phyloP scores from a whole-genome alignment of 92 coral and sea anemone species.

The Parazoanthus atlanticus region DNA sequence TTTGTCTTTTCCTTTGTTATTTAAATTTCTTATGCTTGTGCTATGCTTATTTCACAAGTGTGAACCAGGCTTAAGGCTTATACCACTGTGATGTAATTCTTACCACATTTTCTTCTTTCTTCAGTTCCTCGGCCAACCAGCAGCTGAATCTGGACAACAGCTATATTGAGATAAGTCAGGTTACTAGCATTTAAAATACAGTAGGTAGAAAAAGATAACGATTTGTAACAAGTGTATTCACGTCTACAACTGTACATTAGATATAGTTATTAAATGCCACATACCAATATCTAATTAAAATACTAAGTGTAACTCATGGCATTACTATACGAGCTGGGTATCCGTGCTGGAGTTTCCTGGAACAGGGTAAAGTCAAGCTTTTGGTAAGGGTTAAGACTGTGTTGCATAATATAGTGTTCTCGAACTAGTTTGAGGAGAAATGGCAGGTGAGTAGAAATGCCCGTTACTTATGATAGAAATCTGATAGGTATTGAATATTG shows the following conservation, averaged over 20 bases:
- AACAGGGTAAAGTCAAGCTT: no score
- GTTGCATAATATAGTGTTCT: no score
- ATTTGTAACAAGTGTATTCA: background rate
- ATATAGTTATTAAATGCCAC: background rate
- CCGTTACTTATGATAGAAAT: no score
- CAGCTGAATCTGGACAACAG: slow-evolving; percentile 81
- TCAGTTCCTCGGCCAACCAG: slow-evolving; percentile 70
- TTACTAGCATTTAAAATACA: background rate
- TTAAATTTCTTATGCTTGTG: no score
- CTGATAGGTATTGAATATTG: background rate
- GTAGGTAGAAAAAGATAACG: background rate
- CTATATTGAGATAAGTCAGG: slow-evolving; percentile 43
- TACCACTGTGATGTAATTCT: background rate
- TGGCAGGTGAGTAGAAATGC: background rate
- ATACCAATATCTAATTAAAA: no score
- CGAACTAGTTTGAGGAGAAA: background rate
- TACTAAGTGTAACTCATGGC: no score
- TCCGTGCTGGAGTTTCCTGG: no score
- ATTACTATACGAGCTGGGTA: no score
- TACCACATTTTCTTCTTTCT: slow-evolving; percentile 31
- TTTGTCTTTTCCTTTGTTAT: no score
- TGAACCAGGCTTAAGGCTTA: no score
- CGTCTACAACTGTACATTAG: background rate
- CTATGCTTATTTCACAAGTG: no score
- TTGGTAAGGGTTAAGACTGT: no score